phyloP scores from a whole-genome alignment of 2,888 invertebrate genomes.

The Eueremaeus valkanovi region DNA sequence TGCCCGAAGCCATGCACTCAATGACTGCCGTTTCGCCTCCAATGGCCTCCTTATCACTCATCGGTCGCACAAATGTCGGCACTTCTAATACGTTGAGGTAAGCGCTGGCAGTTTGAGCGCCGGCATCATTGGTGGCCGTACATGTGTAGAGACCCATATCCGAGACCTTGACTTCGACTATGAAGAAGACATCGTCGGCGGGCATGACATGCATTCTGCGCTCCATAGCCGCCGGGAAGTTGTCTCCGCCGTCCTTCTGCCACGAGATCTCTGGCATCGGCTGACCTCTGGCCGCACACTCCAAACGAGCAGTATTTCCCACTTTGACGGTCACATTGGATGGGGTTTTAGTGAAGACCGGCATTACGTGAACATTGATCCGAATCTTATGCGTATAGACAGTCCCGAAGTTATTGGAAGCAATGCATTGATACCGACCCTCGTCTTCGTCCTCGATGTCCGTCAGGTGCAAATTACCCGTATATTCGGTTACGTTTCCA shows the following conservation, averaged over 20 bases:
- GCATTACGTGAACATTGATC: conserved; percentile 81
- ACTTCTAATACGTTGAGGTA: conserved; percentile 78
- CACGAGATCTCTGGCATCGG: conserved; percentile 83
- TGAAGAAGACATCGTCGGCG: conserved; percentile 84
- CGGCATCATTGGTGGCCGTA: conserved; percentile 84
- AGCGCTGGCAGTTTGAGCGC: conserved; percentile 77
- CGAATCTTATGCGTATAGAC: conserved; percentile 81
- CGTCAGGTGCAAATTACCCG: conserved; percentile 68
- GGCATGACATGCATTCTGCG: conserved; percentile 88
- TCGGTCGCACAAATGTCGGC: conserved; percentile 77
- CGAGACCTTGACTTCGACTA: conserved; percentile 78
- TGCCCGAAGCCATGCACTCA: conserved; percentile 80
- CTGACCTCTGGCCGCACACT: conserved; percentile 85
- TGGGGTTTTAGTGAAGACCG: conserved; percentile 77
- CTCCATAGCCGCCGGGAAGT: conserved; percentile 91
- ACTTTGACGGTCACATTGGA: conserved; percentile 76
- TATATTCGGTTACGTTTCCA: conserved; percentile 45
- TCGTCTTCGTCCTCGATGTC: conserved; percentile 75
- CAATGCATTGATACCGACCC: conserved; percentile 88
- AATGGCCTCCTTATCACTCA: conserved; percentile 76
- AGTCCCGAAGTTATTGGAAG: conserved; percentile 80
- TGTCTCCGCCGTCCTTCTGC: conserved; percentile 83
- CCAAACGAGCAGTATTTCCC: conserved; percentile 77
- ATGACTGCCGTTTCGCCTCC: conserved; percentile 79
- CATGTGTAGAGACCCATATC: conserved; percentile 92